Conservation (phyloP, 2,888 invertebrate species). For the Leuctra nigra region DNA sequence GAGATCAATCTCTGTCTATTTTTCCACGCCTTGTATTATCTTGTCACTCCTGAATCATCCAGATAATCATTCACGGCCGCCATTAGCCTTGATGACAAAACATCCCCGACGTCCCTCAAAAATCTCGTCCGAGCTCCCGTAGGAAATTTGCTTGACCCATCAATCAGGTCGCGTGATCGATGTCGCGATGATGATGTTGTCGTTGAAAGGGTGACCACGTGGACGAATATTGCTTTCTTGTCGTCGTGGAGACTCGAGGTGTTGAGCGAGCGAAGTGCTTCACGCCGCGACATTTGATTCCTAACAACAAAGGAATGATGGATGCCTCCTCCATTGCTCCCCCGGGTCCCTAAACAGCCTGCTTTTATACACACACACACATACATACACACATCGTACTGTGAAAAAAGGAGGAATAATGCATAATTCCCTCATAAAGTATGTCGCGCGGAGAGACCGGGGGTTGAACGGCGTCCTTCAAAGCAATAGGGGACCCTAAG, state of each 20-base stretch:
- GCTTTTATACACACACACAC: slow-evolving; percentile 29
- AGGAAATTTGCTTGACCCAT: not conserved
- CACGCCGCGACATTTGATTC: slow-evolving; percentile 1
- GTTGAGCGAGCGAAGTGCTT: slow-evolving; percentile 6
- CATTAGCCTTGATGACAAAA: no score
- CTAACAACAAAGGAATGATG: slow-evolving; percentile 2
- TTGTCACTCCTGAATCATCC: no score
- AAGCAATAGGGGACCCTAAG: slow-evolving; percentile 35
- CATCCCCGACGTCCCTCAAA: no score
- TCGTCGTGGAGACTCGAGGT: not conserved
- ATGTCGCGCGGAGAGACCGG: slow-evolving; percentile 49
- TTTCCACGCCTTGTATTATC: no score
- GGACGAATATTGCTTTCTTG: slow-evolving; percentile 9
- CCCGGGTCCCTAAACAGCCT: slow-evolving; percentile 34
- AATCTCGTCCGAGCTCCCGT: no score
- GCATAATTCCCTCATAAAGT: slow-evolving; percentile 63
- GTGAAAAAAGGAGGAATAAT: slow-evolving; percentile 29
- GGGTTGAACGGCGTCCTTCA: slow-evolving; percentile 63
- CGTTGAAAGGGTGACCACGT: slow-evolving; percentile 7
- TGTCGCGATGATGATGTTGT: slow-evolving; percentile 3
- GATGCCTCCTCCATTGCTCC: slow-evolving; percentile 31
- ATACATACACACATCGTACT: slow-evolving; percentile 6
- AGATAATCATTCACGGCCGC: no score
- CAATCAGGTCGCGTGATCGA: slow-evolving; percentile 5
- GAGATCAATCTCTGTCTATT: no score